These are phyloP conservation scores for Eira barbara DNA, from an alignment of 2,113 vertebrate species.

Conservation along the genomic window DNA sequence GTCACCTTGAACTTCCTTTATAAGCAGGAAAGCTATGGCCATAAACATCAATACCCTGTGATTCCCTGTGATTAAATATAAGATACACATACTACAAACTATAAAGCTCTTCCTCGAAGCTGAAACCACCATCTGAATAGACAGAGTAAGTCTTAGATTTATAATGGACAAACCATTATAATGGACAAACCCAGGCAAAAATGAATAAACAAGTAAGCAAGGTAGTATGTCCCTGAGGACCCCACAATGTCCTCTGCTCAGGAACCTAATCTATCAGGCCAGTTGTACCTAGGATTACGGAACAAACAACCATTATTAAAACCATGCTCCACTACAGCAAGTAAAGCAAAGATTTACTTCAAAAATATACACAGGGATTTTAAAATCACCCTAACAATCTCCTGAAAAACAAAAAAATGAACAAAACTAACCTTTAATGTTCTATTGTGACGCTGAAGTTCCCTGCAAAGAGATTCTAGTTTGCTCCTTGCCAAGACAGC, in stretches of 20 bases:
- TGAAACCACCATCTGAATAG: not conserved
- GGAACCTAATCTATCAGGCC: not conserved
- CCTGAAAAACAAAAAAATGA: not conserved
- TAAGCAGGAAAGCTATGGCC: not conserved
- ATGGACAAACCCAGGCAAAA: not conserved
- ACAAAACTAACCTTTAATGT: conserved; percentile 91
- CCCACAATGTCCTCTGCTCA: not conserved
- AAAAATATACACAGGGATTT: not conserved
- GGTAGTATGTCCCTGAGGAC: not conserved
- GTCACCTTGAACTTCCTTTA: not conserved
- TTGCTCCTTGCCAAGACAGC: conserved; percentile 98
- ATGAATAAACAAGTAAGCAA: not conserved
- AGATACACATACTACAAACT: not conserved
- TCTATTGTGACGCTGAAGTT: conserved; percentile 98
- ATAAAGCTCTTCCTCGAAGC: not conserved
- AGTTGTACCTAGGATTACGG: not conserved
- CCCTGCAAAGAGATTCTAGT: conserved; percentile 96
- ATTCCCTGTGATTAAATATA: not conserved
- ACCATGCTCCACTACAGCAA: not conserved
- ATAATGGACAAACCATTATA: not conserved
- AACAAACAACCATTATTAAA: not conserved
- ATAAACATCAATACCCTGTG: not conserved
- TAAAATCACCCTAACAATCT: not conserved
- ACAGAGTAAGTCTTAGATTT: not conserved
- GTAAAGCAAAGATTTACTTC: not conserved